A percentile compares a stretch with the other conserved stretches of the same genome.
phyloP scores from a whole-genome alignment of 2,113 vertebrate species.

The Xerus inauris region DNA sequence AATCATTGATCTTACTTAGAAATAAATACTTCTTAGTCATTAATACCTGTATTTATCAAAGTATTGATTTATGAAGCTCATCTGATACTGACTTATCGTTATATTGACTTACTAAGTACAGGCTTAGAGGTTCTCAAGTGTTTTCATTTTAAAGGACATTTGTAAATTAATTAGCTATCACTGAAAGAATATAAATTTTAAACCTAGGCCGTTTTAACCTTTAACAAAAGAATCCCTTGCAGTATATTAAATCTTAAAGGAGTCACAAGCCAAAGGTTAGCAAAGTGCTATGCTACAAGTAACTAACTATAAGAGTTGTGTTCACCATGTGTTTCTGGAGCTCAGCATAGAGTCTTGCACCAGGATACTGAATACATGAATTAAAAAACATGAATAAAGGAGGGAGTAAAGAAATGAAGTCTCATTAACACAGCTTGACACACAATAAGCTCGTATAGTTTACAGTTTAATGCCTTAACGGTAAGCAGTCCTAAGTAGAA shows the following conservation, averaged over 20 bases:
- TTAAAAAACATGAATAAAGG: background rate
- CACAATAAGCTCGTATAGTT: background rate
- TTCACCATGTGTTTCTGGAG: background rate
- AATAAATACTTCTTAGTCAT: background rate
- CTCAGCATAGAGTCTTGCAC: background rate
- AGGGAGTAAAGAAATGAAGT: background rate
- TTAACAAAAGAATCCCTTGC: background rate
- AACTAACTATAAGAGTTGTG: background rate
- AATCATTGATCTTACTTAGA: background rate
- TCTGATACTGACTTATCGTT: background rate
- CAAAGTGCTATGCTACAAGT: background rate
- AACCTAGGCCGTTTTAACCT: background rate
- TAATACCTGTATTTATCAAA: background rate
- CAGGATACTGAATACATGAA: background rate
- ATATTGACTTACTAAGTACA: background rate
- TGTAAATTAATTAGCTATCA: background rate
- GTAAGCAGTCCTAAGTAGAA: background rate
- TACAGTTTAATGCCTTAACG: background rate
- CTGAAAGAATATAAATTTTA: background rate
- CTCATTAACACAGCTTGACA: background rate
- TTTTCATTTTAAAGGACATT: background rate
- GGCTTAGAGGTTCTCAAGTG: background rate
- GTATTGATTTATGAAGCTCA: background rate
- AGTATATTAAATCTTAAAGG: background rate
- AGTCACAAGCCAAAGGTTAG: background rate